Evolutionary conservation across 2,113 vertebrate genomes (phyloP).

Genomic region (Eurystomus gularis): DNA sequence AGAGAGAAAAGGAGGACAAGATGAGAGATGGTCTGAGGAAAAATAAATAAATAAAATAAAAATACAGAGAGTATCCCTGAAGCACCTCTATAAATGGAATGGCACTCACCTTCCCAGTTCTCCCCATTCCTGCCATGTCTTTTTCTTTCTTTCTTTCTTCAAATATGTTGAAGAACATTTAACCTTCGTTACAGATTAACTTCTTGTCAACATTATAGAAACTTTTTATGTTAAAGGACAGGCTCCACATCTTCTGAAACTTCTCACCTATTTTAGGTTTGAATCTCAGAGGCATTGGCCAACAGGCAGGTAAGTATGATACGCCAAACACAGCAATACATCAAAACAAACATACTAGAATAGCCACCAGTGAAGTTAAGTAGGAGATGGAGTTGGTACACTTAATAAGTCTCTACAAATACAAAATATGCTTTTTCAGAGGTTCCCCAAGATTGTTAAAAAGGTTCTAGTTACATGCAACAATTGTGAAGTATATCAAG

Average conservation of each 20-base stretch:
- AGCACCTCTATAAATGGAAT: not conserved
- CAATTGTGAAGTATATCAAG: not conserved
- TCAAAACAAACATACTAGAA: not conserved
- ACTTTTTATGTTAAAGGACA: not conserved
- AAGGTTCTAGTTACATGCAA: not conserved
- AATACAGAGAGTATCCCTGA: not conserved
- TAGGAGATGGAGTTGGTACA: not conserved
- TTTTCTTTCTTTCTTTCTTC: not conserved
- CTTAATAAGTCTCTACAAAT: not conserved
- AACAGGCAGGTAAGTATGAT: fast-evolving
- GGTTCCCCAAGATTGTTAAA: not conserved
- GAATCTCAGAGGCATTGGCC: not conserved
- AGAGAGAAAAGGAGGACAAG: not conserved
- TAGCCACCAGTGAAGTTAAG: not conserved
- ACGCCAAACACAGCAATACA: not conserved
- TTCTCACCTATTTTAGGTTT: not conserved
- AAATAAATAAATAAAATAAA: not conserved
- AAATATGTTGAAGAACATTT: not conserved
- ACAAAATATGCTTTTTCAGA: not conserved
- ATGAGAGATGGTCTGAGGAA: not conserved
- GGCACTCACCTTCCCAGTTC: not conserved
- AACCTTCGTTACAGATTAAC: not conserved
- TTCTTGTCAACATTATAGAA: not conserved
- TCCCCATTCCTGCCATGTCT: not conserved
- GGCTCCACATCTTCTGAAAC: not conserved